A percentile compares a stretch with the other conserved stretches of the same genome.
These are phyloP conservation scores for Thrips palmi DNA, from an alignment of 1,140 invertebrate species.

Conservation along the genomic window DNA sequence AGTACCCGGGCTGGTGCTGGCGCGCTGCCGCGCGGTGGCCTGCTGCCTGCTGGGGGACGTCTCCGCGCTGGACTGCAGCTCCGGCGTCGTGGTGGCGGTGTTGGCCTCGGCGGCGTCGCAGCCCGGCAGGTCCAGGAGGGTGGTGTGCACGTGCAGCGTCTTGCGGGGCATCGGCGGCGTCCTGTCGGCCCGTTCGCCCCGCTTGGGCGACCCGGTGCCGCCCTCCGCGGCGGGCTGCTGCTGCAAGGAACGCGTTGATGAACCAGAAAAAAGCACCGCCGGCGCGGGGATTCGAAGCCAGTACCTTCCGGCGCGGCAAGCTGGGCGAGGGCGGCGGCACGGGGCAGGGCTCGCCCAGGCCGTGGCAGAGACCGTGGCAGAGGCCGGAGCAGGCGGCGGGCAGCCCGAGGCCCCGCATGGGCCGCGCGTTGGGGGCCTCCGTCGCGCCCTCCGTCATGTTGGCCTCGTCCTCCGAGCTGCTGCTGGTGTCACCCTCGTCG, in stretches of 20 bases:
- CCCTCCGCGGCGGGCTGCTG: too few species aligned
- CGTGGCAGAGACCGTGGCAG: too few species aligned
- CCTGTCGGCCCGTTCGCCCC: neutral
- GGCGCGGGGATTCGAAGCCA: too few species aligned
- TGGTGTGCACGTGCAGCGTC: constrained; percentile 24
- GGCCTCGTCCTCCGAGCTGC: constrained; percentile 30
- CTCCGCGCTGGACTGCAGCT: constrained; percentile 26
- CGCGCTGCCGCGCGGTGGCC: too few species aligned
- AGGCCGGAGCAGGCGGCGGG: too few species aligned
- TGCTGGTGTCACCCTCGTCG: constrained; percentile 58
- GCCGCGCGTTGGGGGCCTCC: too few species aligned
- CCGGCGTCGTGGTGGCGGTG: constrained; percentile 24
- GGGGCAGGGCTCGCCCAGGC: constrained; percentile 16
- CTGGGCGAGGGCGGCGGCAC: constrained; percentile 37
- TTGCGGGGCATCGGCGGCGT: neutral
- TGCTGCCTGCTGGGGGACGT: constrained; percentile 25
- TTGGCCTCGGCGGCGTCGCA: too few species aligned
- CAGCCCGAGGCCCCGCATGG: too few species aligned
- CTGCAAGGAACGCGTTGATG: too few species aligned
- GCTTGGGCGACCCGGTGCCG: neutral
- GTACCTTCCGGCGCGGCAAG: constrained; percentile 17
- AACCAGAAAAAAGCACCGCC: too few species aligned
- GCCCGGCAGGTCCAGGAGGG: constrained; percentile 28
- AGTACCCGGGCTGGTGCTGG: too few species aligned
- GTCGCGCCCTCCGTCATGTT: constrained; percentile 14